Base-by-base conservation (phyloP, 37 sponge, comb jelly and placozoan genomes). In the Halisarca cf. caerulea region DNA sequence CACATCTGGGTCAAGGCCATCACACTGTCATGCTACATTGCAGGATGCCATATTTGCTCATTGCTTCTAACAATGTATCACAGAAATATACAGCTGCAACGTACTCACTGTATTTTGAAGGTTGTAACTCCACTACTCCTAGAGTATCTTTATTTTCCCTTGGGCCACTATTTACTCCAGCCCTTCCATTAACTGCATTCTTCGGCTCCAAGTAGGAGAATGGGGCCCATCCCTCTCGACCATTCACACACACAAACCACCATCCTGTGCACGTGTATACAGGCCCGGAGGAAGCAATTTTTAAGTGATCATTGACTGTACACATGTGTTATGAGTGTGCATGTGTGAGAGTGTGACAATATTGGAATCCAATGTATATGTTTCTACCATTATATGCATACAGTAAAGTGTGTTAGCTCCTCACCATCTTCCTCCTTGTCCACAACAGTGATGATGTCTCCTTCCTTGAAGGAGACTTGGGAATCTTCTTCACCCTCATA, bases 401-500 rank as follows among this genome's bases (percentile, higher is more conserved):
- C 51, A 47, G 11, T n/a, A n/a, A n/a, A n/a, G n/a, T n/a, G 51
- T 47, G 11, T 6, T 47, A 11, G 11, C 51, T 11, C 27, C 86
- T 74, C 58, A 95, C 95, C 95, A 78, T 91, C 90, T 64, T 95
- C 95, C 84, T 91, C 62, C 71, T 95, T 95, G 58, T 91, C 91
- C 53, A 95, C 40, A 21, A 95, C 95, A 17, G 78, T 82, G 53
- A 95, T 84, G 39, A 81, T 55, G 30, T 91, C 88, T 38, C 92
- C 95, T 32, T 53, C 87, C 39, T 95, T 86, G 66, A 95, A 89
- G 45, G 83, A 89, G 66, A 95, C 82, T 71, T 95, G 91, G 0
- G 89, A 89, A 0, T 75, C 80, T 2, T 83, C 91, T 30, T 80
- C 59, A 21, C 92, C 95, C 58, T 89, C 70, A 43, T 95, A 95